Base-by-base conservation (phyloP, 2,113 vertebrate species). In the Dolichallabes microphthalmus region DNA sequence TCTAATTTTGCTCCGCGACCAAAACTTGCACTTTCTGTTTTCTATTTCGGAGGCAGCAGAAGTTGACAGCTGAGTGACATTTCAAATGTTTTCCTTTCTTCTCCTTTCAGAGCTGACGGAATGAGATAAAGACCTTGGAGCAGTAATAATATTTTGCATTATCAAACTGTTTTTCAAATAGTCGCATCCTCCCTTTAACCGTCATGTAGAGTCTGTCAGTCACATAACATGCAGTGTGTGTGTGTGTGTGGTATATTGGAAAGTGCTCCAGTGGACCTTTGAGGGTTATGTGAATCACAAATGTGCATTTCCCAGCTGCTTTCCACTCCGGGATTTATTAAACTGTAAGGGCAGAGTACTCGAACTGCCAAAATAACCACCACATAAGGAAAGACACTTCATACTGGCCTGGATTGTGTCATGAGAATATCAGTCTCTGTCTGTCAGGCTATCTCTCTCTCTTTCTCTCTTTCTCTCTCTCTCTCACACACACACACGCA, bases 191-290 rank as follows among this genome's bases (percentile, higher is more conserved):
- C 53, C 45, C 25, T 22, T 35, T 86, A 74, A 82, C 32, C 17
- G 80, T 86, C 85, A 80, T 83, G 79, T 88, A 80, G 80, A 57
- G 79, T 19, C 19, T 71, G 88, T 87, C 83, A n/a, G 86, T 86
- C 69, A 75, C 63, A 83, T 82, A 80, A 74, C 35, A 73, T 45
- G 32, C 32, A 35, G 60, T 22, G 77, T 8, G 45, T n/a, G 2
- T 57, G 45, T 78, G 57, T 52, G n/a, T 14, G 11, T 35, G 61
- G 64, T 64, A 71, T 82, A 73, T 82, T 39, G 22, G 17, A 58
- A 77, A 50, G 61, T 84, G 58, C 22, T 84, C 6, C 50, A 53
- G 64, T 74, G 19, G n/a, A 53, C 20, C n/a, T 22, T 82, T 63
- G 12, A 61, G 27, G 2, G 27, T 87, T 76, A 66, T 68, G 61